Evolutionary conservation across 1,140 invertebrate genomes (phyloP), one percentile per base, ranked within the genome.

Genomic region (Penaeus indicus): DNA sequence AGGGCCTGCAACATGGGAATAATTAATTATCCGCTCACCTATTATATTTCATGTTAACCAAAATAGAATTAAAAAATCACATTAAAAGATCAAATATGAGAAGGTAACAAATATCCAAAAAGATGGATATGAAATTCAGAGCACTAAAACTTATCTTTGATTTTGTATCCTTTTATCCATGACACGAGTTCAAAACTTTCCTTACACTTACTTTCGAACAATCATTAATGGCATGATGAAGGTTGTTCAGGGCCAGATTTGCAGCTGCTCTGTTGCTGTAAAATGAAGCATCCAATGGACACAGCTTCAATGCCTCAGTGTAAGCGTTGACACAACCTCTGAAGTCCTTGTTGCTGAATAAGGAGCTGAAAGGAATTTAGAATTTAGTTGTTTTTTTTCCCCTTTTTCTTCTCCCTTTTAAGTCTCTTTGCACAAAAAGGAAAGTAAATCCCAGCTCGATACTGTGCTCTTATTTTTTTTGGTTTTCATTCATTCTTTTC

Each of bases 261-360:
- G 81, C 87, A 64, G 87, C 87, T n/a, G 87, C 87, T 54, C 87
- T 64, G 64, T 88, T 88, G 38, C 87, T 88, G 72, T 88, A 88
- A 22, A 84, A 79, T 32, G 87, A 72, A n/a, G 80, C 42, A 3
- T 63, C 19, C n/a, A 16, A 21, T 32, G 87, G 87, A 54, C 54
- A 64, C 0, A 84, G 11, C 54, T 75, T 88, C 10, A 88, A 54
- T 13, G 81, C 87, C 69, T 88, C 87, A 11, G 87, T 88, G 61
- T 80, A 88, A 19, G 87, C 87, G 32, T 88, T 88, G 69, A 84
- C 82, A 84, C 87, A 88, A 0, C 87, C 87, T 25, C 64, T 54
- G 32, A 79, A 88, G 67, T 88, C 87, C 19, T 82, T 82, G 27
- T 64, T 88, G 25, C 47, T 63, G 47, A 88, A 88, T 72, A 88